Conservation (phyloP, 2,797 vertebrate species). For the Dendrocincla tyrannina region DNA sequence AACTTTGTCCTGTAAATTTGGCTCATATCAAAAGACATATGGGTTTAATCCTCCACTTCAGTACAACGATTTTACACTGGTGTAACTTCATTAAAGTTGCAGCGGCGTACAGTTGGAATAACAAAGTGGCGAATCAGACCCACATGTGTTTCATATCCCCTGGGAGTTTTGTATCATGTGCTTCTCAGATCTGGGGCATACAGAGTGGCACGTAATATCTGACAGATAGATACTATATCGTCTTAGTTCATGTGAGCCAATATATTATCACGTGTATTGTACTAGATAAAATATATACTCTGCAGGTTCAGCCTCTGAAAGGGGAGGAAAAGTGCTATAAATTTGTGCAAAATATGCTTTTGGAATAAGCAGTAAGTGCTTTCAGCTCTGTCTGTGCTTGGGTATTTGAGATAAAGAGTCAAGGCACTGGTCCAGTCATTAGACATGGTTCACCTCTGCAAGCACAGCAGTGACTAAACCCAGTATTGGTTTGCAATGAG, state of each 20-base stretch:
- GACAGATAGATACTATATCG: neutral
- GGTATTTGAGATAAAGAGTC: neutral
- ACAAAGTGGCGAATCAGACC: slow-evolving; percentile 54
- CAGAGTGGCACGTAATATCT: neutral
- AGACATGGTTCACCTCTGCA: neutral
- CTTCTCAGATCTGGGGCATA: neutral
- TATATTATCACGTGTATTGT: neutral
- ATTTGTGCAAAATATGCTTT: neutral
- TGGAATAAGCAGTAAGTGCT: neutral
- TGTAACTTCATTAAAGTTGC: slow-evolving; percentile 53
- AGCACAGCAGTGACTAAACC: neutral
- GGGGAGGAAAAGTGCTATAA: neutral
- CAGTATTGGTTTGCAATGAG: neutral
- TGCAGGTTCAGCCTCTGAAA: neutral
- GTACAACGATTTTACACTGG: slow-evolving; percentile 40
- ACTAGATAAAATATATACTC: neutral
- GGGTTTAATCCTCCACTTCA: slow-evolving; percentile 60
- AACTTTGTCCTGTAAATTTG: slow-evolving; percentile 36
- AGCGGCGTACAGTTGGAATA: slow-evolving; percentile 39
- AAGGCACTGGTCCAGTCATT: neutral
- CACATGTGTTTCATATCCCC: slow-evolving; percentile 61
- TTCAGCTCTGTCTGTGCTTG: neutral
- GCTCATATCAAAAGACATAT: slow-evolving; percentile 20
- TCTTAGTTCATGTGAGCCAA: neutral
- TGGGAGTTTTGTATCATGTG: neutral